These are phyloP conservation scores for Corythornis vintsioides DNA, from an alignment of 2,113 vertebrate genomes.

Conservation along the genomic window DNA sequence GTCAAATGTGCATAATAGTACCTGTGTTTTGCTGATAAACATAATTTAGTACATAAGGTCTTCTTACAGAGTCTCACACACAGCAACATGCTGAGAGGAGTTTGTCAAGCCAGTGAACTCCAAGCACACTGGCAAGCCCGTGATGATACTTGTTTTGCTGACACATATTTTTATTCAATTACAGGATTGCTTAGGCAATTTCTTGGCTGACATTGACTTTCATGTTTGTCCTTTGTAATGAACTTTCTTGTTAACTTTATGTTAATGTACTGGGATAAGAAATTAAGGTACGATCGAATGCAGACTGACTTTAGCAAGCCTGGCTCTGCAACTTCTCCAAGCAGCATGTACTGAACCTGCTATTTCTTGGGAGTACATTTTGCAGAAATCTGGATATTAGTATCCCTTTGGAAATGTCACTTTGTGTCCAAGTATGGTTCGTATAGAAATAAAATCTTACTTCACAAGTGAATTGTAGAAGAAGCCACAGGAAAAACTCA, in stretches of 20 bases:
- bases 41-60: neutral
- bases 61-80: neutral
- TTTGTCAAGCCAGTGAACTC: neutral
- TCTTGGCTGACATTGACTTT: neutral
- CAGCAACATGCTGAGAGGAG: neutral
- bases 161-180: neutral
- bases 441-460: neutral
- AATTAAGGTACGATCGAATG: neutral
- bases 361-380: neutral
- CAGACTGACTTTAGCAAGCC: neutral
- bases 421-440: neutral
- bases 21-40: neutral
- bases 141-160: conserved; percentile 7
- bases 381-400: neutral
- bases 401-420: neutral
- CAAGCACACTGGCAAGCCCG: neutral
- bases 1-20: neutral
- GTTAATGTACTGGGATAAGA: neutral
- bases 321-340: neutral
- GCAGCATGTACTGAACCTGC: neutral
- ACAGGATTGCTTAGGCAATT: neutral
- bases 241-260: conserved; percentile 19
- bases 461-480: neutral
- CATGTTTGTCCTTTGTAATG: neutral
- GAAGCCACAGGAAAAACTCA: neutral